A percentile compares a stretch with the other conserved stretches of the same genome.
Conservation (phyloP, 2,113 vertebrate genomes). For the Capreolus pygargus region DNA sequence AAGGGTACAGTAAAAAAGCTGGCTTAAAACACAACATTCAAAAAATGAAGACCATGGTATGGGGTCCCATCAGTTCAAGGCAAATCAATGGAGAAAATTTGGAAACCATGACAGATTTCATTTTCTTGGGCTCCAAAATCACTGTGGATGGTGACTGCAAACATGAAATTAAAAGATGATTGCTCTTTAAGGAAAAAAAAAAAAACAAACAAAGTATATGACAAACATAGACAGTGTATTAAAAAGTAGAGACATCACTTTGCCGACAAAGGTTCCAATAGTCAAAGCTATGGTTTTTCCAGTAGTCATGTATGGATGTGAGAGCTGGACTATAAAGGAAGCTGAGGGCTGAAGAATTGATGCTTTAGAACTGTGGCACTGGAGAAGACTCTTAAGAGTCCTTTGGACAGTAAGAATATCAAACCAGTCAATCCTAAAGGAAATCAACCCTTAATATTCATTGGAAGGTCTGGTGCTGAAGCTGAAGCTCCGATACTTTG, state of each 20-base stretch:
- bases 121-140: background rate
- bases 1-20: background rate
- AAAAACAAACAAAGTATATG: background rate
- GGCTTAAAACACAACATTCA: background rate
- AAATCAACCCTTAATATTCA: too few species aligned
- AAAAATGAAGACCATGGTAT: background rate
- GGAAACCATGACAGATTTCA: background rate
- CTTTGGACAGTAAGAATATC: too few species aligned
- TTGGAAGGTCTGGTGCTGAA: too few species aligned
- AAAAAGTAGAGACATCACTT: background rate
- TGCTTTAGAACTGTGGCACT: too few species aligned
- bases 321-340: background rate
- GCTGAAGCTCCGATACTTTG: too few species aligned
- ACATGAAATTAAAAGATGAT: background rate
- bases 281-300: background rate
- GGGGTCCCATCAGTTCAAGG: background rate
- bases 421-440: too few species aligned
- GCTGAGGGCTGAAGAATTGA: too few species aligned
- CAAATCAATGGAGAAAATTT: background rate
- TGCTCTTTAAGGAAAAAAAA: background rate
- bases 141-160: background rate
- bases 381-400: too few species aligned
- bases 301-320: background rate
- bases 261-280: accelerated
- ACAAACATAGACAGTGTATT: background rate